Base-by-base conservation (phyloP, 2,888 invertebrate genomes). In the Melanargia galathea region DNA sequence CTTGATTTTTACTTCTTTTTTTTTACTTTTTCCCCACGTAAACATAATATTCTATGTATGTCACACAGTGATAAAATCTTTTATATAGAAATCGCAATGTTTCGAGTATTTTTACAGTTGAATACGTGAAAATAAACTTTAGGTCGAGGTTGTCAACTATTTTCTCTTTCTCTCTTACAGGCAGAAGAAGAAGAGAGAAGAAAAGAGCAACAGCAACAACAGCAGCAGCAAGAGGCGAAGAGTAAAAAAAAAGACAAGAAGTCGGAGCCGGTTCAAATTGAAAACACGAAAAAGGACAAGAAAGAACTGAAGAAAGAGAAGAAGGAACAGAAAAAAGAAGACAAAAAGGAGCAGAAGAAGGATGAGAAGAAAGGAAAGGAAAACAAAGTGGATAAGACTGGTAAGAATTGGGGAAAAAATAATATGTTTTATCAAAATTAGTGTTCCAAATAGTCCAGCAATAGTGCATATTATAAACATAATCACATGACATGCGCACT, bases 331-430 rank as follows among this genome's bases (percentile, higher is more conserved):
- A 75, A 74, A 16, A 81, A 82, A 13, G 69, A 88, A 79, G 78
- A 64, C 70, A 82, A 70, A 71, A 73, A 84, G 61, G 79, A 80
- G 38, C 66, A 52, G n/a, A 71, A 69, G 60, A 68, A 64, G 20
- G 70, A 70, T 2, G 73, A 75, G 38, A 76, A 75, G 65, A 72
- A 73, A 26, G 79, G 70, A 22, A 82, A 83, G 67, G 83, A 84
- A 62, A 78, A 74, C 65, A 88, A 84, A 76, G 74, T 72, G 62
- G 90, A 87, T 62, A 89, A 86, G 71, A 77, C 67, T 72, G 79
- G 86, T 87, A 26, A 73, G 80, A 24, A 18, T 55, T 54, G n/a
- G 16, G 8, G 13, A 26, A 22, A 18, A 8, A 18, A 18, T 7
- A 18, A 2, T 40, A 43, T 13, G 16, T 46, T 20, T 20, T 6